phyloP scores from a whole-genome alignment of 1,140 invertebrate genomes.

The Polypedilum vanderplanki region DNA sequence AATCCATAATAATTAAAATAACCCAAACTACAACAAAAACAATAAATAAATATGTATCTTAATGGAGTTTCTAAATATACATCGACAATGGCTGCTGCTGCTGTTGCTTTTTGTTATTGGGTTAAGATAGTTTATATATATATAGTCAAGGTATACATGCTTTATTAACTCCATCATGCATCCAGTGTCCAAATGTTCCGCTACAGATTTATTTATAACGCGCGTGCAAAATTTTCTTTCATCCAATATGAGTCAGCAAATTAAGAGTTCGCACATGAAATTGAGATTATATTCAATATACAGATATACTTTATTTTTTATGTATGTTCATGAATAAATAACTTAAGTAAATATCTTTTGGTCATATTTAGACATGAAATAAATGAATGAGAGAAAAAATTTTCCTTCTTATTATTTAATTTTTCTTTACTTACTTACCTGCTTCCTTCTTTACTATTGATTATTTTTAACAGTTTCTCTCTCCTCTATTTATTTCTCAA shows the following conservation, averaged over 20 bases:
- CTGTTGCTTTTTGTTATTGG: neutral
- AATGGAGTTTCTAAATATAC: constrained; percentile 7
- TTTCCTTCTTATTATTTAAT: neutral
- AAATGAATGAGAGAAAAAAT: neutral
- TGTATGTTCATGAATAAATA: constrained; percentile 4
- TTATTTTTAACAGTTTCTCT: neutral
- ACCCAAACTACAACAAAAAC: neutral
- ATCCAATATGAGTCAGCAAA: constrained; percentile 11
- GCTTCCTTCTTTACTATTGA: no score
- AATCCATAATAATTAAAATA: constrained; percentile 9
- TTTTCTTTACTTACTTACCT: neutral
- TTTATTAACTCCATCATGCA: neutral
- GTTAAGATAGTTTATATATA: neutral
- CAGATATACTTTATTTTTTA: no score
- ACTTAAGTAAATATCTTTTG: neutral
- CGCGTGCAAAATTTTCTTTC: neutral
- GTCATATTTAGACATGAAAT: constrained; percentile 13
- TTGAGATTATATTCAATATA: neutral
- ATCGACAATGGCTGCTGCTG: neutral
- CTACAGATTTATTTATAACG: neutral
- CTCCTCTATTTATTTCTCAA: neutral
- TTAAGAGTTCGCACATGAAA: neutral
- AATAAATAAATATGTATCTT: neutral
- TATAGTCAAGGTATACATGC: neutral
- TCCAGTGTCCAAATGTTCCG: constrained; percentile 16